phyloP scores from a whole-genome alignment of 2,888 invertebrate genomes.

The Invenusta paracnida region DNA sequence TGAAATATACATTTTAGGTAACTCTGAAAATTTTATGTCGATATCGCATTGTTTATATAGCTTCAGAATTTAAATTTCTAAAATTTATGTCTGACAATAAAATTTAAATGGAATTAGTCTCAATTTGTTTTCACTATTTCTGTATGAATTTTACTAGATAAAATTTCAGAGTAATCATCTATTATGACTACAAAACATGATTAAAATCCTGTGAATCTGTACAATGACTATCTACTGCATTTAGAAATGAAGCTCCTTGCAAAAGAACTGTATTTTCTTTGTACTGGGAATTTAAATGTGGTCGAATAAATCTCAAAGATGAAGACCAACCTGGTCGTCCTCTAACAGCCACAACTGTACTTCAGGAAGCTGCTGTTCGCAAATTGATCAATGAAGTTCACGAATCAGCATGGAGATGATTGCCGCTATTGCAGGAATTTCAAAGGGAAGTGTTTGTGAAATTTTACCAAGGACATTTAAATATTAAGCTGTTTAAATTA shows the following conservation, averaged over 20 bases:
- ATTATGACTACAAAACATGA: not conserved
- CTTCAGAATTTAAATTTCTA: no score
- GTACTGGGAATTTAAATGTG: not conserved
- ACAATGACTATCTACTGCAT: not conserved
- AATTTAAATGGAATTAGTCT: not conserved
- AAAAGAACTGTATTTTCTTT: not conserved
- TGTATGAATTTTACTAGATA: not conserved
- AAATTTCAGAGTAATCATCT: not conserved
- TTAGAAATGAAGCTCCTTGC: not conserved
- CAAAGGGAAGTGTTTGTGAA: no score
- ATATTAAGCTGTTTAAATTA: no score
- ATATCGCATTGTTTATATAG: no score
- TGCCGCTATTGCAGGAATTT: no score
- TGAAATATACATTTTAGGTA: no score
- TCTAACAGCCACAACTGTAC: not conserved
- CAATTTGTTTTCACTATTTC: not conserved
- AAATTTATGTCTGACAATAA: not conserved
- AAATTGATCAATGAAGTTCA: not conserved
- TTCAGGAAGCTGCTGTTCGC: no score
- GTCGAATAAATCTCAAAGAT: not conserved
- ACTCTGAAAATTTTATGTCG: no score
- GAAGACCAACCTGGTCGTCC: not conserved
- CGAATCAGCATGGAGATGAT: not conserved
- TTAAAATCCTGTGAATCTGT: not conserved
- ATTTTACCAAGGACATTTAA: no score